Base-by-base conservation (phyloP, 2,113 vertebrate species). In the Plotosus lineatus region DNA sequence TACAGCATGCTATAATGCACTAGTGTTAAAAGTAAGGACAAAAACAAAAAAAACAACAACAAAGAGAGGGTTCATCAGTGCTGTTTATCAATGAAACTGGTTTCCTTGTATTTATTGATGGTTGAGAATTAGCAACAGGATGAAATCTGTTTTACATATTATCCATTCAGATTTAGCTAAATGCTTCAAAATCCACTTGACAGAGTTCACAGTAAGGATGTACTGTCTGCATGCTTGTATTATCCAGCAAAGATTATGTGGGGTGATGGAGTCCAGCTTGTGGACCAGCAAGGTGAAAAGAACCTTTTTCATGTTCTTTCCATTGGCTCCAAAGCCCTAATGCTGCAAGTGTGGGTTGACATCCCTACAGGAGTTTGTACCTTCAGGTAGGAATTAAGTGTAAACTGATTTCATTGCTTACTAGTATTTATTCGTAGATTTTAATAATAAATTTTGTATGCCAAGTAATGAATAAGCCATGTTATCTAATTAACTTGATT, bases 271-370 rank as follows among this genome's bases (percentile, higher is more conserved):
- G 46, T 83, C 40, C 91, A 87, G 36, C 66, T 81, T 40, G 90
- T 90, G 76, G 93, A 94, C 23, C 94, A 89, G 66, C 90, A 93
- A 79, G 33, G 91, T 66, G 95, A 96, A 85, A 94, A 95, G 69
- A 91, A 92, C 71, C 95, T 94, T 31, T 77, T 97, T 86, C 98
- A 99, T 84, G 84, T 99, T 77, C 89, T 98, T 82, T 98, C 98
- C 26, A 79, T 99, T 92, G 98, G 98, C 81, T 99, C 98, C 82
- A 98, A 97, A 90, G 94, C 95, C 0, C 36, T 99, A 90, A 99
- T 98, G 96, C 94, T 99, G 77, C 98, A 99, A 93, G 92, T 98
- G 86, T 99, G 98, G 98, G 94, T 95, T 36, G 92, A 96, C 87
- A 86, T 97, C 85, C 94, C 88, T 55, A 94, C 89, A 2, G 92